Evolutionary conservation across 2,113 vertebrate species (phyloP), one percentile per base, ranked within the genome.

Genomic region (Sander vitreus): DNA sequence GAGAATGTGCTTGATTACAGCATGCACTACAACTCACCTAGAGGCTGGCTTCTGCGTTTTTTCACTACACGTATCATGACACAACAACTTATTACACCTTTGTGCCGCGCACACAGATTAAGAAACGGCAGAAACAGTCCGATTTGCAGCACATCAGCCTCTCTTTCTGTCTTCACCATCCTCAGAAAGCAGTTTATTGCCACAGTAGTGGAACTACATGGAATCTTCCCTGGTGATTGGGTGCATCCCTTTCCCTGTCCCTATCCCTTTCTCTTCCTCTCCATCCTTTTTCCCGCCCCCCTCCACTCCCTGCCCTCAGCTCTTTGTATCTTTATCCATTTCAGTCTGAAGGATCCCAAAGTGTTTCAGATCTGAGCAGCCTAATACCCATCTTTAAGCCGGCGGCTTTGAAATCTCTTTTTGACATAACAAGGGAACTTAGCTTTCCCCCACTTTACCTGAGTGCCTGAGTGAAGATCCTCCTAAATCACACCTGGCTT

Each of bases 401-500:
- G 15, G 19, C 73, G 43, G 91, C 91, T 94, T 93, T 90, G 54
- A 86, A 90, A 89, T 78, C 86, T 89, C 85, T 86, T 76, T 85
- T 47, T 78, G 83, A 88, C 92, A 86, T 65, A 76, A 89, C 85
- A 89, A 90, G 88, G 75, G 77, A 81, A 77, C 66, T 78, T 57
- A 23, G 60, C 76, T 84, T 73, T 69, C 54, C 66, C 54, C 71
- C 87, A 65, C 88, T 93, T 92, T 87, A 94, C 95, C 95, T 94
- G 93, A 91, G 90, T 85, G 76, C 85, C 65, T 43, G 39, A 54
- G 51, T 60, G 67, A 68, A 86, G 85, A 93, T 91, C 89, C 88
- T 84, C 63, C 80, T 86, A 92, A 93, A 93, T 93, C 90, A 76
- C 85, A 90, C 91, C 90, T 92, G 89, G 91, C 89, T 95, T 95